These are phyloP conservation scores for Myotis brandtii DNA, from an alignment of 2,113 vertebrate genomes.

Conservation along the genomic window DNA sequence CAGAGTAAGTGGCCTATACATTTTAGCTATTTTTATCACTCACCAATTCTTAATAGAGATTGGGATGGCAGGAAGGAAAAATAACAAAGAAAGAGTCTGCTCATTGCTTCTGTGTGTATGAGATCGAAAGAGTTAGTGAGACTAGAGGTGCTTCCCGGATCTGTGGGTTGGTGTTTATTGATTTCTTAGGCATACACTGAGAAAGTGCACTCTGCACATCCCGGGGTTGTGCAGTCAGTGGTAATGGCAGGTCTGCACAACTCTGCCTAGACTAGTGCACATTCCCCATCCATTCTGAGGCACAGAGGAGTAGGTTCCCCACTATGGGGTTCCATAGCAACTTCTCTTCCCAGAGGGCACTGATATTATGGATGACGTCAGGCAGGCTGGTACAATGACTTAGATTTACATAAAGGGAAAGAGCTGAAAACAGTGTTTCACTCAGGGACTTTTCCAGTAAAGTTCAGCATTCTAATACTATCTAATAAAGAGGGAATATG, in stretches of 20 bases:
- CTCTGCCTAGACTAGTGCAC: no score
- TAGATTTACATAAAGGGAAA: neutral
- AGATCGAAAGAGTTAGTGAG: neutral
- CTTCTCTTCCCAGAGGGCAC: neutral
- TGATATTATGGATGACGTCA: neutral
- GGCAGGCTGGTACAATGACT: neutral
- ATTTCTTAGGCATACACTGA: neutral
- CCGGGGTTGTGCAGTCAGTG: neutral
- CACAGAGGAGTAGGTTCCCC: neutral
- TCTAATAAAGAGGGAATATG: no score
- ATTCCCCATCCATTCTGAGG: neutral
- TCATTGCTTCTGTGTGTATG: neutral
- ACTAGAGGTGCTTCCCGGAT: neutral
- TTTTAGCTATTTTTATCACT: neutral
- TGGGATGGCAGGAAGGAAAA: neutral
- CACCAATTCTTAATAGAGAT: neutral
- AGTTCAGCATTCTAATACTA: slow-evolving; percentile 16
- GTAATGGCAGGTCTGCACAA: neutral
- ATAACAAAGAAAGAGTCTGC: neutral
- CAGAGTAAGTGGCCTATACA: neutral
- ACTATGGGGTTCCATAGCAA: neutral
- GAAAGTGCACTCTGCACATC: neutral
- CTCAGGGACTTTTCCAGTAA: neutral
- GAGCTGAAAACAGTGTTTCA: neutral
- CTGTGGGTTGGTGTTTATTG: neutral